Percentiles rank a stretch among this genome's conserved stretches.
phyloP scores from a whole-genome alignment of 2,113 vertebrate species.

The Carollia perspicillata region DNA sequence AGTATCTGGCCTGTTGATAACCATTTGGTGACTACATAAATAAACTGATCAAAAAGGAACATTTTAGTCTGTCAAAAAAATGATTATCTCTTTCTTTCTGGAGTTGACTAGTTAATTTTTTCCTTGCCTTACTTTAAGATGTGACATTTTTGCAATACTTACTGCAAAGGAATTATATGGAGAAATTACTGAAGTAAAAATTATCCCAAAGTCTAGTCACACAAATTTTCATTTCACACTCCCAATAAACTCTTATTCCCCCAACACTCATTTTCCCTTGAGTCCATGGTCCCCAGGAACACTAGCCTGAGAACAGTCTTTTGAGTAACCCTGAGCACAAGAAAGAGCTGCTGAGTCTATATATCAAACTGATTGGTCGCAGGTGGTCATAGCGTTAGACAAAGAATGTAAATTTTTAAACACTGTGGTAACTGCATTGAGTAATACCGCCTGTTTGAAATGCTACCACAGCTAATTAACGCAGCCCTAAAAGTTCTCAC shows the following conservation, averaged over 20 bases:
- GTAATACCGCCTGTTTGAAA: neutral
- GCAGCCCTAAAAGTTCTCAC: constrained; percentile 11
- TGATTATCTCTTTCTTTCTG: neutral
- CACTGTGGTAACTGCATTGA: neutral
- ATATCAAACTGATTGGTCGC: constrained; percentile 33
- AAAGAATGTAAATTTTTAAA: constrained; percentile 53
- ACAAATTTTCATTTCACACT: neutral
- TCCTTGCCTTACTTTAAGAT: neutral
- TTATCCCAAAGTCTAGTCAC: neutral
- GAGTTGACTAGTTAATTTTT: neutral
- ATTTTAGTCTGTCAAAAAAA: neutral
- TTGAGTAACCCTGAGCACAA: neutral
- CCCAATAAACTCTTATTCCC: neutral
- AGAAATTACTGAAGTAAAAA: neutral
- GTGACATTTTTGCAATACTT: neutral
- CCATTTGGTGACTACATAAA: neutral
- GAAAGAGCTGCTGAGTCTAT: neutral
- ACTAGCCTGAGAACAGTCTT: neutral
- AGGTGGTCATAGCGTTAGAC: constrained; percentile 25
- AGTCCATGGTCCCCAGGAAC: neutral
- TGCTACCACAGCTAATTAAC: constrained; percentile 40
- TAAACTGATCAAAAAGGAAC: neutral
- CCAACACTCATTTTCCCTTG: neutral
- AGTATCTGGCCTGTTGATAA: neutral
- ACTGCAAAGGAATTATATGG: neutral